Evolutionary conservation across 2,113 vertebrate species (phyloP).

Genomic region (Odontophorus gujanensis): DNA sequence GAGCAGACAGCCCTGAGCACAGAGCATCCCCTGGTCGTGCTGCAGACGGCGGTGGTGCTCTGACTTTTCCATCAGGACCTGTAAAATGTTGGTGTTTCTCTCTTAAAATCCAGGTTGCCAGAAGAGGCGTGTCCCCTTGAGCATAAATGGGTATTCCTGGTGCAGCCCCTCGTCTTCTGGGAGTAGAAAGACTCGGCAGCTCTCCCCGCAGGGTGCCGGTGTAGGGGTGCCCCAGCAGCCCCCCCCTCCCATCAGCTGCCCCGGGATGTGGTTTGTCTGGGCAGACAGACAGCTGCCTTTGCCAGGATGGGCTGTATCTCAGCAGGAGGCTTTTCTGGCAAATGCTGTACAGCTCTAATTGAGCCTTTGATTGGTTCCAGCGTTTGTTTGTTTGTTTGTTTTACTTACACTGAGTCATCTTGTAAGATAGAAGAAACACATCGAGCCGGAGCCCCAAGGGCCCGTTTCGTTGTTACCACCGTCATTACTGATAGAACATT

Average conservation of each 20-base stretch:
- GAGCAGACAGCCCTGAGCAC: neutral
- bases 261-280: neutral
- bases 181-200: neutral
- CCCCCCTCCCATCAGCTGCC: neutral
- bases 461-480: fast-evolving
- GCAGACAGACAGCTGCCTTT: neutral
- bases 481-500: neutral
- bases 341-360: conserved; percentile 4
- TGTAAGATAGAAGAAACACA: neutral
- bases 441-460: neutral
- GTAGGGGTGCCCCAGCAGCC: neutral
- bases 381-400: conserved; percentile 34
- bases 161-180: neutral
- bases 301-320: conserved; percentile 35
- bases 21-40: neutral
- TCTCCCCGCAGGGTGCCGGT: neutral
- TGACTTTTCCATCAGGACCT: neutral
- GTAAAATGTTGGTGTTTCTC: neutral
- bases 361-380: conserved; percentile 41
- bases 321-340: conserved; percentile 26
- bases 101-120: neutral
- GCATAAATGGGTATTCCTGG: neutral
- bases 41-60: neutral
- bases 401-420: conserved; percentile 4
- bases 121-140: neutral